These are phyloP conservation scores for Aviceda subcristata DNA, from an alignment of 2,113 vertebrate genomes.

Conservation along the genomic window DNA sequence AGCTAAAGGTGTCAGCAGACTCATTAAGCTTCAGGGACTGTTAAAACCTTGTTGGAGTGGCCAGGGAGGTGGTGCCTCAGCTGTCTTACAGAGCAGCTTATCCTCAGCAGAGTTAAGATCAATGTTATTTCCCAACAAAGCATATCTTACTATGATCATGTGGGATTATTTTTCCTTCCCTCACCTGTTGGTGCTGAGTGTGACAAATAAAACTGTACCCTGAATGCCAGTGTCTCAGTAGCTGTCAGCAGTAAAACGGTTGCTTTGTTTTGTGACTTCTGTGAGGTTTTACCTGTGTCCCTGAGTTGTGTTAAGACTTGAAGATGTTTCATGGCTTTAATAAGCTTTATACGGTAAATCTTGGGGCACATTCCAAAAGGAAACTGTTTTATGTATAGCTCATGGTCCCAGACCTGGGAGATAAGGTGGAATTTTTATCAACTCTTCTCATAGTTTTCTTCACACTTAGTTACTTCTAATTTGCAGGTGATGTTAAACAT, in stretches of 20 bases:
- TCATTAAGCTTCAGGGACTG: not conserved
- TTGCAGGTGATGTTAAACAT: not conserved
- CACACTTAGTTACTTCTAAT: not conserved
- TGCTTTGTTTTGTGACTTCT: not conserved
- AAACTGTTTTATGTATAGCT: accelerated
- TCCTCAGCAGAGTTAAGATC: not conserved
- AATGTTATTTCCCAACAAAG: not conserved
- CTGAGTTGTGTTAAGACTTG: no score
- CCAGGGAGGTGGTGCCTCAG: not conserved
- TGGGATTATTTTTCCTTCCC: not conserved
- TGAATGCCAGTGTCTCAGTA: not conserved
- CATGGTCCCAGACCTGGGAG: accelerated
- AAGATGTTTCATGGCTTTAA: not conserved
- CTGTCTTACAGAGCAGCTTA: not conserved
- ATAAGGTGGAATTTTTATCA: not conserved
- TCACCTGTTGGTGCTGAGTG: not conserved
- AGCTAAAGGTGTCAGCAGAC: not conserved
- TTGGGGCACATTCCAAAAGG: accelerated
- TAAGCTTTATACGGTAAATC: not conserved
- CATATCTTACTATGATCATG: accelerated
- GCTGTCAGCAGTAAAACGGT: not conserved
- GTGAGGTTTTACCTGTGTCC: not conserved
- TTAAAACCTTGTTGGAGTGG: not conserved
- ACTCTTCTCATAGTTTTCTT: not conserved
- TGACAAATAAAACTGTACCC: not conserved